Conservation (phyloP, 2,797 vertebrate genomes). For the Cynopterus sphinx region DNA sequence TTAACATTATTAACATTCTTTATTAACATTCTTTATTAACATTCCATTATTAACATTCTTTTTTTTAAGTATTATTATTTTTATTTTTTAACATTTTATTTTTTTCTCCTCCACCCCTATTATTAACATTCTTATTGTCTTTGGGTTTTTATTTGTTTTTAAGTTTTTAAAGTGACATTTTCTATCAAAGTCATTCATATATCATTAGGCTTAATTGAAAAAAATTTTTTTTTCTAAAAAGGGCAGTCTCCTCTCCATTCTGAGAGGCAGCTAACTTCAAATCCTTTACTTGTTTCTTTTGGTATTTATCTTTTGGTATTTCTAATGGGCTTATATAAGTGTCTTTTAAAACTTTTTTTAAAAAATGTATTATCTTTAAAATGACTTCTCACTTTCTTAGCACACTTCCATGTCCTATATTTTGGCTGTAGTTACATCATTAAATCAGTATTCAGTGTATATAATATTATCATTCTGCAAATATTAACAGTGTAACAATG, state of each 20-base stretch:
- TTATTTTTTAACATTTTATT: background rate
- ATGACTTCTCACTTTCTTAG: background rate
- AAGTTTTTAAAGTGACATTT: background rate
- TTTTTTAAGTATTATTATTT: background rate
- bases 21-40: background rate
- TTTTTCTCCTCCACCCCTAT: background rate
- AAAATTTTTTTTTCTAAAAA: background rate
- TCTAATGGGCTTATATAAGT: background rate
- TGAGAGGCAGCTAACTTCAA: background rate
- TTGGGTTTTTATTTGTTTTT: background rate
- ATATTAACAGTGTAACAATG: background rate
- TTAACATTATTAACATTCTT: background rate
- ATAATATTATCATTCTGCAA: background rate
- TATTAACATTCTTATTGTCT: background rate
- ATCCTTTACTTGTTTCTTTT: background rate
- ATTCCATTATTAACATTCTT: background rate
- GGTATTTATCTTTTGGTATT: background rate
- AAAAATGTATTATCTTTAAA: background rate
- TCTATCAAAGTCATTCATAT: background rate
- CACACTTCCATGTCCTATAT: background rate
- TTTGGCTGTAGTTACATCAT: background rate
- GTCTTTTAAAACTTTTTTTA: background rate
- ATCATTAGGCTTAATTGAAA: background rate
- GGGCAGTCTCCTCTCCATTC: background rate
- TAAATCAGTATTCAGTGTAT: background rate